phyloP scores from a whole-genome alignment of 1,140 invertebrate genomes.

The Neoseiulus cucumeris region DNA sequence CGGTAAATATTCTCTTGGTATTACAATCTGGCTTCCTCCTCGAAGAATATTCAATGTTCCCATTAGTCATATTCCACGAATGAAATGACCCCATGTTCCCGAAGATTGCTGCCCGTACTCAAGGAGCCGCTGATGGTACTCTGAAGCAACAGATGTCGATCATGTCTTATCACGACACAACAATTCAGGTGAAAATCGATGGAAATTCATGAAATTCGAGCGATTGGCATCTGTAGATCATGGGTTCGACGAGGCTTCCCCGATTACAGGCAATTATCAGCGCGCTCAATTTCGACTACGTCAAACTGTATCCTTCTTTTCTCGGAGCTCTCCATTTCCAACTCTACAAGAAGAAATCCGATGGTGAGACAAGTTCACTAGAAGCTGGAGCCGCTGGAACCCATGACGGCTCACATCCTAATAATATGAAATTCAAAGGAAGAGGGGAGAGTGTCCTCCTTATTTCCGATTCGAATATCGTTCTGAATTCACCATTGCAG shows the following conservation, averaged over 20 bases:
- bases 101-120: background rate
- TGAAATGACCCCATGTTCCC: too few relatives aligned
- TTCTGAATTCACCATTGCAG: background rate
- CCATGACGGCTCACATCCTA: background rate
- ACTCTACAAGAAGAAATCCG: background rate
- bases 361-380: background rate
- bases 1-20: background rate
- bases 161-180: background rate
- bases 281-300: background rate
- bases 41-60: background rate
- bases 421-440: background rate
- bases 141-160: background rate
- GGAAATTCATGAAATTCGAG: background rate
- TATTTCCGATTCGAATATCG: background rate
- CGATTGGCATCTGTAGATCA: background rate
- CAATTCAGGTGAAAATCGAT: background rate
- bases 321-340: background rate
- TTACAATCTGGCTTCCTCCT: background rate
- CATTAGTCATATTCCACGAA: too few relatives aligned
- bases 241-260: background rate
- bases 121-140: background rate
- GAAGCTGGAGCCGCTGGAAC: background rate
- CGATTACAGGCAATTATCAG: background rate
- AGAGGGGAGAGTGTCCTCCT: background rate
- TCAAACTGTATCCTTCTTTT: background rate